Base-by-base conservation (phyloP, 1,140 invertebrate species). In the Physella acuta region DNA sequence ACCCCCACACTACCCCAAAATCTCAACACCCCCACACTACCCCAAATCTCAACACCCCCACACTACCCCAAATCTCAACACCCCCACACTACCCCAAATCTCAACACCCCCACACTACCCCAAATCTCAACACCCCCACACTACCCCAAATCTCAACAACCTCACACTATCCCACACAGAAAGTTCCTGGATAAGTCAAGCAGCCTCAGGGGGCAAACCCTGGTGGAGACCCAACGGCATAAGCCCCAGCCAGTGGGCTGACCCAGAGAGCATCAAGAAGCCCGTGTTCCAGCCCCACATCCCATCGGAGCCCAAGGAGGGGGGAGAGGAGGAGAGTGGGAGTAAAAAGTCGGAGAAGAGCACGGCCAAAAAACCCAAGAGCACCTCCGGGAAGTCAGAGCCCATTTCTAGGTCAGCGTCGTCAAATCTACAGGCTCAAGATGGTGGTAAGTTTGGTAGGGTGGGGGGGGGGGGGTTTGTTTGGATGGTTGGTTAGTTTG, bases 171-270 rank as follows among this genome's bases (percentile, higher is more conserved):
- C 52, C 31, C 14, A 0, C 31, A 62, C 28, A 52, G 59, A 44
- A n/a, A 39, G 24, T 0, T 69, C 36, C 28, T 69, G 62, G 62
- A 51, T 64, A 52, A 51, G 62, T 14, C 24, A 64, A 62, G 56
- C 68, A 36, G 68, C 58, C 39, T 24, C 49, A 8, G 37, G 49
- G 1, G 67, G 66, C 14, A 58, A 60, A 31, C 69, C 73, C 0
- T 75, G 73, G 73, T 75, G 73, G 73, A 67, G 73, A 20, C 73
- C 73, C n/a, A 53, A 61, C 16, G 39, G 64, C 34, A 65, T 72
- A n/a, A 64, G 69, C 36, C 68, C 68, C 55, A 51, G 51, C 3
- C 69, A 68, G 44, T 75, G 70, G 70, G 63, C 68, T 24, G 68
- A 72, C 34, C 36, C 55, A 1, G 65, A 60, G 20, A 24, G 59